phyloP scores from a whole-genome alignment of 2,113 vertebrate genomes.

The Montifringilla adamsi region DNA sequence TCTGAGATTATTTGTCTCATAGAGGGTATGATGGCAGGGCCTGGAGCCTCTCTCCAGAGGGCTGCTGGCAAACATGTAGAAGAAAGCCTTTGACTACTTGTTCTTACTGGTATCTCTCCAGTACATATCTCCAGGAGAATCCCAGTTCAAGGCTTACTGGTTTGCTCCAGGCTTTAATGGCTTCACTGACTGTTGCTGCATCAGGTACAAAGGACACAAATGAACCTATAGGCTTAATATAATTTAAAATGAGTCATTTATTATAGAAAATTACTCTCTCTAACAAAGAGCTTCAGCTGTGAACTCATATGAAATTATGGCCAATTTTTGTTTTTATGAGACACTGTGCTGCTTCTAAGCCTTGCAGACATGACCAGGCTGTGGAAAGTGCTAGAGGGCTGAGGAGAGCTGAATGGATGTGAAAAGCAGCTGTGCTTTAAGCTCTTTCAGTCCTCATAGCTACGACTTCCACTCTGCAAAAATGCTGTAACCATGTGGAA shows the following conservation, averaged over 20 bases:
- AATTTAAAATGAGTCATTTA: conserved; percentile 29
- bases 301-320: not conserved
- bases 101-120: not conserved
- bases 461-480: conserved; percentile 52
- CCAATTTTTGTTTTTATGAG: conserved; percentile 20
- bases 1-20: not conserved
- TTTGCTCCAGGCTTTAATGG: conserved; percentile 13
- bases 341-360: not conserved
- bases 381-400: conserved; percentile 41
- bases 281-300: conserved; percentile 33
- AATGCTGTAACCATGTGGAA: conserved; percentile 58
- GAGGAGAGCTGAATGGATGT: conserved; percentile 42
- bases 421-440: conserved; percentile 60
- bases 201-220: not conserved
- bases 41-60: not conserved
- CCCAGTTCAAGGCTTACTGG: not conserved
- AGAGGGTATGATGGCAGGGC: not conserved
- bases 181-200: not conserved
- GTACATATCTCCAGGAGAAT: not conserved
- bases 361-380: conserved; percentile 31
- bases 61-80: not conserved
- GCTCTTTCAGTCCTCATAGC: conserved; percentile 57
- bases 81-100: not conserved
- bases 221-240: conserved; percentile 26
- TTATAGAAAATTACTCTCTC: conserved; percentile 18